Evolutionary conservation across 2,888 invertebrate species (phyloP).

Genomic region (Andrena fulva): DNA sequence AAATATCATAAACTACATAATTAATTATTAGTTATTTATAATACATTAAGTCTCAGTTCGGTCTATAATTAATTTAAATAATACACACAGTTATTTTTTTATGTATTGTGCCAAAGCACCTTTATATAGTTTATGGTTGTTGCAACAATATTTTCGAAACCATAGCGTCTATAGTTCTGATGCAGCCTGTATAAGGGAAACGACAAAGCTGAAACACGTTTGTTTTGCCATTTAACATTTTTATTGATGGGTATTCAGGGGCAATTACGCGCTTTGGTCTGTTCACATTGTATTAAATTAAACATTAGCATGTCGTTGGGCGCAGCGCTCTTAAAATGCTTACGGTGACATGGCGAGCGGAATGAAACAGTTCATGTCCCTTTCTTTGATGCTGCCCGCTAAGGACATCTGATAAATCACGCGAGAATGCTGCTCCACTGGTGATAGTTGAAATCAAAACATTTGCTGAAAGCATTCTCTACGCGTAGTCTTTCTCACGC

Average conservation of each 20-base stretch:
- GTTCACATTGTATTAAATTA: slow-evolving; percentile 1
- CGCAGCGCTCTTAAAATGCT: neutral
- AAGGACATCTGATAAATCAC: slow-evolving; percentile 48
- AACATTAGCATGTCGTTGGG: neutral
- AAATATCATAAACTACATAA: no score
- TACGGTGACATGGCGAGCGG: slow-evolving; percentile 22
- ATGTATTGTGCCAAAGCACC: no score
- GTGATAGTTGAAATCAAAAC: slow-evolving; percentile 14
- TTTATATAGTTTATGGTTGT: no score
- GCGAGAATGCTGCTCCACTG: slow-evolving; percentile 29
- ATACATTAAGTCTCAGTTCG: no score
- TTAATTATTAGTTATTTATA: no score
- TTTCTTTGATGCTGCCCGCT: slow-evolving; percentile 46
- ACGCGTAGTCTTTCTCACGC: neutral
- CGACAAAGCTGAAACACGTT: neutral
- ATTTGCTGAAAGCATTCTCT: slow-evolving; percentile 1
- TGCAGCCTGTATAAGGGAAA: neutral
- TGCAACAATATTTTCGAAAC: no score
- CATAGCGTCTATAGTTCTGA: no score
- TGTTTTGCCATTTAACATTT: neutral
- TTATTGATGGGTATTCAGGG: neutral
- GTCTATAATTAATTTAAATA: no score
- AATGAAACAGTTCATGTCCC: slow-evolving; percentile 39
- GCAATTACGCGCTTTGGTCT: neutral
- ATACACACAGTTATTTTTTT: no score